A percentile compares a stretch with the other conserved stretches of the same genome.
Evolutionary conservation across 1,140 invertebrate species (phyloP).

Genomic region (Panulirus ornatus): DNA sequence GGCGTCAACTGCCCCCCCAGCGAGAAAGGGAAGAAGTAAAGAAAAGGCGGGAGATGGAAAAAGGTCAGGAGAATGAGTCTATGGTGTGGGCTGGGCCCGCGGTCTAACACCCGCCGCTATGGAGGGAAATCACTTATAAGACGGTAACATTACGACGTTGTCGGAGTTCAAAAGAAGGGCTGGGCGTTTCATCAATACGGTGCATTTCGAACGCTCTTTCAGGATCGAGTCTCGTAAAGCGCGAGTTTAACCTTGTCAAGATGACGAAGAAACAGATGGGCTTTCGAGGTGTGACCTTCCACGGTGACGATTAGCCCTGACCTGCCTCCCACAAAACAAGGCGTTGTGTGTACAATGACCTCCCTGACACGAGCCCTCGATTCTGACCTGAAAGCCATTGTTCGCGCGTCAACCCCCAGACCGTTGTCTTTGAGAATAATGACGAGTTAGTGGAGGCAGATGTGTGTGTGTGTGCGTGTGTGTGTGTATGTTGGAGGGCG

Average conservation of each 20-base stretch:
- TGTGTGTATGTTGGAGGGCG: background rate
- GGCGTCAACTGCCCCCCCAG: slow-evolving; percentile 26
- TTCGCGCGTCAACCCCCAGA: background rate
- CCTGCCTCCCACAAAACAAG: background rate
- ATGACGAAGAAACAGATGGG: background rate
- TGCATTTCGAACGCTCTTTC: background rate
- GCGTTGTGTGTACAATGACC: background rate
- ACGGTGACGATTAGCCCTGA: background rate
- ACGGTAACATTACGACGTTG: background rate
- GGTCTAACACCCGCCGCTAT: background rate
- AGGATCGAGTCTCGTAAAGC: background rate
- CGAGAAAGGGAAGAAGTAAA: slow-evolving; percentile 23
- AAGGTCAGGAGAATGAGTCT: background rate
- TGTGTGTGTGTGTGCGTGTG: slow-evolving; percentile 10
- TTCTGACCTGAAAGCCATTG: background rate
- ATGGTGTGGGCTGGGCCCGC: background rate
- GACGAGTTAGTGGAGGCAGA: background rate
- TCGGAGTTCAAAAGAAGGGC: background rate
- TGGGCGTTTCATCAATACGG: background rate
- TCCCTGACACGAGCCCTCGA: background rate
- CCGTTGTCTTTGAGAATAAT: background rate
- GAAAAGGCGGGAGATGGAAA: background rate
- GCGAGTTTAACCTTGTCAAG: background rate
- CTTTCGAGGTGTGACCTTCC: background rate
- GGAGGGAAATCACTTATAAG: background rate